phyloP scores from a whole-genome alignment of 1,140 invertebrate species.

The Drosophila pallidifrons region DNA sequence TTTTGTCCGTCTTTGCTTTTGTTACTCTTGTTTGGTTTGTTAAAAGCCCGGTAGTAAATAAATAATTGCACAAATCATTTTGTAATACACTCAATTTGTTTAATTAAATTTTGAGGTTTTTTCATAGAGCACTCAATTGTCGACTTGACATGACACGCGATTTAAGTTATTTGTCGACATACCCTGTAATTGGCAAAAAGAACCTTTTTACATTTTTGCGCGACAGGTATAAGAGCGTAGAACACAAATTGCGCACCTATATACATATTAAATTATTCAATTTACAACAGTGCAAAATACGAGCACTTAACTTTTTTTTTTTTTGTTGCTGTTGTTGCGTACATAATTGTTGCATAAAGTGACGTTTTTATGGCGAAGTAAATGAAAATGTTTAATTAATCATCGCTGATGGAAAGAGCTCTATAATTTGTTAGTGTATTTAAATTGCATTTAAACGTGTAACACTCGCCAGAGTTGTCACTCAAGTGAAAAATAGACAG shows the following conservation, averaged over 20 bases:
- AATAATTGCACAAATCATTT: background rate
- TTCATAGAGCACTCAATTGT: slow-evolving; percentile 8
- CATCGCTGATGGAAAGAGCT: background rate
- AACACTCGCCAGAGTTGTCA: background rate
- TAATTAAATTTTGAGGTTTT: slow-evolving; percentile 10
- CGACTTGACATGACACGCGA: slow-evolving; percentile 1
- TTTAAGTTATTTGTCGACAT: slow-evolving; percentile 16
- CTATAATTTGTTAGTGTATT: slow-evolving; percentile 1
- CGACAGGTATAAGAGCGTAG: background rate
- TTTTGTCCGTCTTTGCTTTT: slow-evolving; percentile 3
- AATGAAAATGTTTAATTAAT: slow-evolving; percentile 3
- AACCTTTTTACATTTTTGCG: background rate
- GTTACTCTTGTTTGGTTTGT: too few species aligned
- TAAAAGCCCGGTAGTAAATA: background rate
- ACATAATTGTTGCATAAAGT: background rate
- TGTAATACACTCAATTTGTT: slow-evolving; percentile 9
- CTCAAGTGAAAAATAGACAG: too few species aligned
- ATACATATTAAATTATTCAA: slow-evolving; percentile 14
- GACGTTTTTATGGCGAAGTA: slow-evolving; percentile 8
- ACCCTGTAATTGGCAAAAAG: slow-evolving; percentile 18
- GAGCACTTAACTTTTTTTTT: background rate
- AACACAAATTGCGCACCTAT: slow-evolving; percentile 4
- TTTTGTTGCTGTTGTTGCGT: too few species aligned
- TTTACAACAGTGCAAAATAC: slow-evolving; percentile 1
- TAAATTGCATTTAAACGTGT: background rate